Evolutionary conservation across 2,113 vertebrate genomes (phyloP), one percentile per base, ranked within the genome.

Genomic region (Anguilla rostrata): DNA sequence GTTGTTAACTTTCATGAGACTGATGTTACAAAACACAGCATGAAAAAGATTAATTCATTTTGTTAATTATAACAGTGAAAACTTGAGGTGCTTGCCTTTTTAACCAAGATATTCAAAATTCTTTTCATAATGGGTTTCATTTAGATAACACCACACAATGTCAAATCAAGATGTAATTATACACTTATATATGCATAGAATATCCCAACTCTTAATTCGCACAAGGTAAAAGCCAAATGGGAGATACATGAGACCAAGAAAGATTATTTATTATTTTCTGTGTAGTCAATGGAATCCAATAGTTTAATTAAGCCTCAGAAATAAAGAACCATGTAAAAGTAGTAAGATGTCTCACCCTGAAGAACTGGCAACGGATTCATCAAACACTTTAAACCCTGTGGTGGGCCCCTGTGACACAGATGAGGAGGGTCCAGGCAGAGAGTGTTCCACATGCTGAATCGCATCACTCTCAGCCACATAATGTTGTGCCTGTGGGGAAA

Each of bases 281-380:
- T 53, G 49, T 26, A 26, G 22, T 22, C 18, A 63, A 20, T 26
- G 60, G 60, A 63, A 63, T 3, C 5, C 18, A 57, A 57, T 57
- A 26, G 60, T 57, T 56, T 56, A 5, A 34, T 56, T 39, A 11
- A 53, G 26, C n/a, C 34, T 60, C 46, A 34, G 39, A 83, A 83
- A 43, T 57, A 26, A 9, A 39, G 5, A 39, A 84, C n/a, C 39
- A 40, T 84, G 12, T 9, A 39, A 84, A 84, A 20, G 5, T 9
- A 39, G 16, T 39, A 49, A 49, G 49, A 26, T 20, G 41, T 71
- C 83, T 22, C 66, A 87, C 87, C 56, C 46, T 80, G 83, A 29
- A 60, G 83, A 71, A 66, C 9, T 60, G 53, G 75, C 83, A 20
- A 49, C 26, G 20, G 78, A 63, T 56, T 81, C 87, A n/a, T 84